Percentiles rank a stretch among this genome's conserved stretches.
Conservation (phyloP, 1,140 invertebrate genomes). For the Leguminivora glycinivorella region DNA sequence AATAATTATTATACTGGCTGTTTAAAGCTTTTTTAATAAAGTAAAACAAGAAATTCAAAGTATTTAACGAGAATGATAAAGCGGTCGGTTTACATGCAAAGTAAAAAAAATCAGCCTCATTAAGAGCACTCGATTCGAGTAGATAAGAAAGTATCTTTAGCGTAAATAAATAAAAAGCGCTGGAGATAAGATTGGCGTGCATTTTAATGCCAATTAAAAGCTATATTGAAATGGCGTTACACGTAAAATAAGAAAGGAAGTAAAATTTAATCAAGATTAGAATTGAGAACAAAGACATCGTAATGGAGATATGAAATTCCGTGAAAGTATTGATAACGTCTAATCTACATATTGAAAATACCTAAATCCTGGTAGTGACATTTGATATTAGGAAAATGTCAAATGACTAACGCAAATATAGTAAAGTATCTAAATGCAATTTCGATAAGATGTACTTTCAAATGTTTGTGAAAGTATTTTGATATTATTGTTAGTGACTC, state of each 20-base stretch:
- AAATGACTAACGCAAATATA: constrained; percentile 34
- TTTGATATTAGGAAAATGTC: not conserved
- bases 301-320: constrained; percentile 26
- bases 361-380: constrained; percentile 22
- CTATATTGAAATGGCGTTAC: constrained; percentile 9
- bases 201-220: constrained; percentile 26
- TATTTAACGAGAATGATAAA: constrained; percentile 1
- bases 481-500: not conserved
- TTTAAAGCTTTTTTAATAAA: not conserved
- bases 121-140: constrained; percentile 26
- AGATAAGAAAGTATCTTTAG: constrained; percentile 15
- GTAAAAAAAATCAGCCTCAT: constrained; percentile 2
- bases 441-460: not conserved
- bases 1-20: not conserved
- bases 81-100: constrained; percentile 14
- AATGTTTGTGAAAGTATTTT: not conserved
- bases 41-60: not conserved
- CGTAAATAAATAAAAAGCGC: constrained; percentile 23
- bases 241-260: not conserved
- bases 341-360: constrained; percentile 18
- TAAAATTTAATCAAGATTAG: not conserved
- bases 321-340: constrained; percentile 22
- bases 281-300: constrained; percentile 9
- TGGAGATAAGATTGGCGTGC: constrained; percentile 8
- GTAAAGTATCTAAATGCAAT: constrained; percentile 44